Conservation (phyloP, 2,797 vertebrate genomes). For the Huso huso region DNA sequence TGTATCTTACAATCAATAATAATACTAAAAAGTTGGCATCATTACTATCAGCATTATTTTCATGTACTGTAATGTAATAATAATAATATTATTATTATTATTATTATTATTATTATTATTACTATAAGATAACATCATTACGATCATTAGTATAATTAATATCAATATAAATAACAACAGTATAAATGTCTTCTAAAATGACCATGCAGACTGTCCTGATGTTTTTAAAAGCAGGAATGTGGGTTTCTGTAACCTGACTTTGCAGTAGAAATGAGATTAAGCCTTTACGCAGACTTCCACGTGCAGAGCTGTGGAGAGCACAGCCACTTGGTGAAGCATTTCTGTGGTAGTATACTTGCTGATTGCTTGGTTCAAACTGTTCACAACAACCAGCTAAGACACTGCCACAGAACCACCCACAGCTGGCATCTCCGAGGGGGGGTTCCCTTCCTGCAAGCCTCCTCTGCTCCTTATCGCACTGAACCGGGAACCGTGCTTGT, state of each 20-base stretch:
- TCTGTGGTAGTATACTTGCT: slow-evolving; percentile 99
- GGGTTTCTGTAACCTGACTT: slow-evolving; percentile 5
- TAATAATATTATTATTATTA: too few relatives aligned
- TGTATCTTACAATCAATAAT: too few relatives aligned
- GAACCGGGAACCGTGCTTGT: slow-evolving; percentile 10
- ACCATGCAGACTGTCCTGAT: too few relatives aligned
- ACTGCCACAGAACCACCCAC: slow-evolving; percentile 99
- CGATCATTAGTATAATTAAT: too few relatives aligned
- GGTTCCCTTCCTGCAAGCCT: slow-evolving; percentile 14
- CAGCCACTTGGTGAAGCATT: slow-evolving; percentile 79
- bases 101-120: too few relatives aligned
- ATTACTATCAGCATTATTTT: too few relatives aligned
- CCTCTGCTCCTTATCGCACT: slow-evolving; percentile 13
- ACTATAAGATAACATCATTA: too few relatives aligned
- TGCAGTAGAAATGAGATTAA: neutral
- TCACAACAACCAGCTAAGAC: slow-evolving; percentile 99
- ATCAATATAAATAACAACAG: too few relatives aligned
- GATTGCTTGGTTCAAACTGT: slow-evolving; percentile 94
- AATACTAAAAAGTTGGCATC: too few relatives aligned
- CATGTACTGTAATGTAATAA: too few relatives aligned
- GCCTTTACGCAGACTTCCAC: rapidly evolving
- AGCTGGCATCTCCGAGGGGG: slow-evolving; percentile 46
- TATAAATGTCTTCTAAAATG: too few relatives aligned
- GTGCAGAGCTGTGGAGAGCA: slow-evolving; percentile 20
- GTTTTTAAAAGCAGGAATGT: too few relatives aligned